Conservation (phyloP, 2,888 invertebrate species). For the Andricus curvator region DNA sequence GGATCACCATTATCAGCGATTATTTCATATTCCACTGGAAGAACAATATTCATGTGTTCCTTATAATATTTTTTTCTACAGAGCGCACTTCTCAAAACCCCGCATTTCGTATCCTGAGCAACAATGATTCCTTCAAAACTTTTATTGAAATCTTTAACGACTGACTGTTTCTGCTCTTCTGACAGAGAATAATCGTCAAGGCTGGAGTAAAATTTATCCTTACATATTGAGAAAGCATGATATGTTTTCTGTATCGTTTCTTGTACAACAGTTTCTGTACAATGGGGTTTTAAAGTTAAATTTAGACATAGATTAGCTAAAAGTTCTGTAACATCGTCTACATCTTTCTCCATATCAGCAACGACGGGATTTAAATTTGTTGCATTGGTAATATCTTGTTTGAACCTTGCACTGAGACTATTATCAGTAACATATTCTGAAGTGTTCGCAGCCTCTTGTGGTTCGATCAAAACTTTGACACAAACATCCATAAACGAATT, state of each 20-base stretch:
- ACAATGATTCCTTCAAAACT: neutral
- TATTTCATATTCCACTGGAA: constrained; percentile 10
- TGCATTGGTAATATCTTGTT: neutral
- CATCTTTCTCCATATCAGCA: neutral
- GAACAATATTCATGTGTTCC: constrained; percentile 25
- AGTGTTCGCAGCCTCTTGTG: no score
- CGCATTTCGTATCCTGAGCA: neutral
- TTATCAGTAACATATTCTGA: no score
- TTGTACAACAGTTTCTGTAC: neutral
- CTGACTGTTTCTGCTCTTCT: constrained; percentile 15
- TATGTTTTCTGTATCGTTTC: neutral
- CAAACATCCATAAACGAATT: neutral
- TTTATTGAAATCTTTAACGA: neutral
- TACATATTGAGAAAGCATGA: neutral
- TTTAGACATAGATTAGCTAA: neutral
- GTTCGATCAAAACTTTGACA: no score
- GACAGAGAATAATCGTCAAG: neutral
- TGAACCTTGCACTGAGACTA: neutral
- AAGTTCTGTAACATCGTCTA: neutral
- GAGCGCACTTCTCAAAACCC: constrained; percentile 15
- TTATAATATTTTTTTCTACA: neutral
- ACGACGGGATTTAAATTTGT: neutral
- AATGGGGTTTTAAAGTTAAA: constrained; percentile 2
- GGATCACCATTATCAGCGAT: neutral
- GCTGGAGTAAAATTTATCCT: neutral